Evolutionary conservation across 2,888 invertebrate species (phyloP).

Genomic region (Bruchidius siliquastri): DNA sequence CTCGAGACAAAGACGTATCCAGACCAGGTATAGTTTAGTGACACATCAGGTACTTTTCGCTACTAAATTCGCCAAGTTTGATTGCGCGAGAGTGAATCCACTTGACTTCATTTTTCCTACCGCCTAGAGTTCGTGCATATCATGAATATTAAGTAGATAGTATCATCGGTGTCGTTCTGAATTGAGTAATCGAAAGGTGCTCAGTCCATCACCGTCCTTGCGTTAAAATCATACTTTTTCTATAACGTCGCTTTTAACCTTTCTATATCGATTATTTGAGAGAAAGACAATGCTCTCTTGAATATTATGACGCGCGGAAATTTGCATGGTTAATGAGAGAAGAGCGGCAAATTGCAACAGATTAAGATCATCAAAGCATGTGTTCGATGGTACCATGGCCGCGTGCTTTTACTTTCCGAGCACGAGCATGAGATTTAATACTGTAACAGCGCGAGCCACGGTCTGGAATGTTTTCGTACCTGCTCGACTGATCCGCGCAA

Average conservation of each 20-base stretch:
- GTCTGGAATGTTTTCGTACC: too few species aligned
- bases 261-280: not conserved
- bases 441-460: too few species aligned
- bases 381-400: not conserved
- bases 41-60: too few species aligned
- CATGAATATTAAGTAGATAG: not conserved
- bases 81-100: too few species aligned
- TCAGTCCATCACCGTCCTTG: not conserved
- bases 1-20: too few species aligned
- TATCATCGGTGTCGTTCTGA: not conserved
- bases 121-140: not conserved
- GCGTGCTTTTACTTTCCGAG: not conserved
- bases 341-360: not conserved
- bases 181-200: not conserved
- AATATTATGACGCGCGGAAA: not conserved
- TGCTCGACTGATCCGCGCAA: too few species aligned
- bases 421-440: too few species aligned
- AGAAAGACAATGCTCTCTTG: not conserved
- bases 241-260: not conserved
- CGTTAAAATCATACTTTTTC: not conserved
- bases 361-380: not conserved
- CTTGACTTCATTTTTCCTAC: too few species aligned
- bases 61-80: too few species aligned
- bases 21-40: too few species aligned
- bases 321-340: not conserved